A percentile compares a stretch with the other conserved stretches of the same genome.
phyloP scores from a whole-genome alignment of 2,797 vertebrate species.

The Austrolebias charrua region DNA sequence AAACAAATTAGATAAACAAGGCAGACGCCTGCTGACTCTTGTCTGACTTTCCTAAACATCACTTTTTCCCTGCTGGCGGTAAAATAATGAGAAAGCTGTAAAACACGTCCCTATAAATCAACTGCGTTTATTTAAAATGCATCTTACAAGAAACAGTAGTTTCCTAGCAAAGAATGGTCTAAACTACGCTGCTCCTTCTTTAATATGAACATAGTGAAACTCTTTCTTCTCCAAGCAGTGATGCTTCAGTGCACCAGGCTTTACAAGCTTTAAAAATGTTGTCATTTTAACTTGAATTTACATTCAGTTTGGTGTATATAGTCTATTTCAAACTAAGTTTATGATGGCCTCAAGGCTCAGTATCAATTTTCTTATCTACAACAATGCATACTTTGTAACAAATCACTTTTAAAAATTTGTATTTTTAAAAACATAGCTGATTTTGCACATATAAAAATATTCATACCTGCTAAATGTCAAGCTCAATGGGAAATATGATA shows the following conservation, averaged over 20 bases:
- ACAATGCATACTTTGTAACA: conserved; percentile 54
- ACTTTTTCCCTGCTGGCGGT: conserved; percentile 61
- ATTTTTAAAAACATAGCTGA: too few relatives aligned
- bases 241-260: conserved; percentile 43
- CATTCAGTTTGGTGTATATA: conserved; percentile 46
- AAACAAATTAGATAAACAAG: conserved; percentile 73
- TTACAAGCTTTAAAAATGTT: conserved; percentile 27
- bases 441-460: too few relatives aligned
- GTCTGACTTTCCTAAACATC: conserved; percentile 68
- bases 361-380: conserved; percentile 51
- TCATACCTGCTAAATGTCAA: too few relatives aligned
- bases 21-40: conserved; percentile 63
- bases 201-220: conserved; percentile 7
- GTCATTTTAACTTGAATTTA: conserved; percentile 27
- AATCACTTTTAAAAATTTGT: too few relatives aligned
- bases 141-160: conserved; percentile 33
- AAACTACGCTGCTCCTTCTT: conserved; percentile 40
- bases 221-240: conserved; percentile 12
- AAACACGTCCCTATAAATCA: conserved; percentile 58
- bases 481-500: conserved; percentile 1
- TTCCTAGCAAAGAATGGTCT: conserved; percentile 49
- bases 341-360: conserved; percentile 31
- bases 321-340: conserved; percentile 56
- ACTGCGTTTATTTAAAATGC: conserved; percentile 49
- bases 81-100: conserved; percentile 63